A percentile compares a stretch with the other conserved stretches of the same genome.
Evolutionary conservation across 2,888 invertebrate genomes (phyloP).

Genomic region (Leucophenga maculata): DNA sequence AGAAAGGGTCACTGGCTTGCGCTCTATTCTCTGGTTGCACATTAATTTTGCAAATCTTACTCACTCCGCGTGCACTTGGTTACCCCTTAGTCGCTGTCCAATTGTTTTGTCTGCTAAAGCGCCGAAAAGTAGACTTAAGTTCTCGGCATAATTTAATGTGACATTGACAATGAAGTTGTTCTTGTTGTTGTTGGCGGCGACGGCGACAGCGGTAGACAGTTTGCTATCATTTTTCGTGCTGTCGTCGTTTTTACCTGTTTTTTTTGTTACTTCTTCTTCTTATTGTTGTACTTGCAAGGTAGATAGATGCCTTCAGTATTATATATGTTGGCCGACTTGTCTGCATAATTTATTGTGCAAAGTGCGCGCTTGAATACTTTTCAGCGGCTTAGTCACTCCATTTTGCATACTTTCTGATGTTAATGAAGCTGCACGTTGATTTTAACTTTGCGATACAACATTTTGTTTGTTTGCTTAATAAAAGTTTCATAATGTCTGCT

Average conservation of each 20-base stretch:
- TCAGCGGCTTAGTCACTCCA: slow-evolving; percentile 55
- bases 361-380: slow-evolving; percentile 46
- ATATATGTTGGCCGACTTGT: slow-evolving; percentile 55
- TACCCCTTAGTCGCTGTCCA: no score
- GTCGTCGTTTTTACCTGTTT: slow-evolving; percentile 3
- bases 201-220: slow-evolving; percentile 19
- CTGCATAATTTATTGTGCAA: slow-evolving; percentile 54
- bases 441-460: slow-evolving; percentile 24
- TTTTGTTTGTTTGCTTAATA: slow-evolving; percentile 6
- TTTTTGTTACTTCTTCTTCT: no score
- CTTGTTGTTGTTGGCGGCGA: not conserved
- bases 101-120: not conserved
- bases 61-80: no score
- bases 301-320: slow-evolving; percentile 29
- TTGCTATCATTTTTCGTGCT: slow-evolving; percentile 22
- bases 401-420: slow-evolving; percentile 56
- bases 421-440: slow-evolving; percentile 44
- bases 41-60: no score
- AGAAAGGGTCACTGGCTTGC: not conserved
- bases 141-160: slow-evolving; percentile 59
- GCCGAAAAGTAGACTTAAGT: slow-evolving; percentile 52
- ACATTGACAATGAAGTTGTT: slow-evolving; percentile 59
- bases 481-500: not conserved
- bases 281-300: slow-evolving; percentile 20
- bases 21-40: not conserved